These are phyloP conservation scores for Neosilurus mollespiculum DNA, from an alignment of 2,797 vertebrate genomes.

Conservation along the genomic window DNA sequence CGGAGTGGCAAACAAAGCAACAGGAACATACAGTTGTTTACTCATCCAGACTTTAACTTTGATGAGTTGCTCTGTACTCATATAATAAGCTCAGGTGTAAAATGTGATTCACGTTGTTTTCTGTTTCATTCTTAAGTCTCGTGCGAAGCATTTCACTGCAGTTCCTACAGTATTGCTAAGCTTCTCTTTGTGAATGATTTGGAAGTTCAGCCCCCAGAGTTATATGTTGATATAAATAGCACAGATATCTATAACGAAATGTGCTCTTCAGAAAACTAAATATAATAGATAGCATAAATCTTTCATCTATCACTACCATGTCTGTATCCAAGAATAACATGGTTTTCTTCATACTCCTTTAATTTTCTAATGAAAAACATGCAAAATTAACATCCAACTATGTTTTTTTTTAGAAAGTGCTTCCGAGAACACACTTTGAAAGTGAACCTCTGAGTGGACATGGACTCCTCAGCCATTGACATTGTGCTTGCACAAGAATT, in stretches of 20 bases:
- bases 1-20: slow-evolving; percentile 19
- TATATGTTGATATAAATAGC: slow-evolving; percentile 34
- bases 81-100: slow-evolving; percentile 8
- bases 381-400: slow-evolving; percentile 16
- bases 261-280: slow-evolving; percentile 31
- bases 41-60: slow-evolving; percentile 18
- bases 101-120: slow-evolving; percentile 27
- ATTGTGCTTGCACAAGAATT: slow-evolving; percentile 59
- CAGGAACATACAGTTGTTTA: slow-evolving; percentile 27
- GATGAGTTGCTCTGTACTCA: slow-evolving; percentile 3
- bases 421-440: slow-evolving; percentile 27
- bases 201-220: neutral
- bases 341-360: neutral
- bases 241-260: slow-evolving; percentile 9
- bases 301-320: slow-evolving; percentile 39
- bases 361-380: slow-evolving; percentile 18
- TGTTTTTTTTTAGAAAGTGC: slow-evolving; percentile 26
- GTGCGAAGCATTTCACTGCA: neutral
- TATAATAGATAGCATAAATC: slow-evolving; percentile 14
- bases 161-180: neutral
- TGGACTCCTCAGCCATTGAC: slow-evolving; percentile 57
- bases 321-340: slow-evolving; percentile 49
- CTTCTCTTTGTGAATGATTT: slow-evolving; percentile 5
- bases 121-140: neutral
- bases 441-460: slow-evolving; percentile 57